Percentiles rank a stretch among this genome's conserved stretches.
These are phyloP conservation scores for Kryptopterus vitreolus DNA, from an alignment of 2,797 vertebrate species.

Conservation along the genomic window DNA sequence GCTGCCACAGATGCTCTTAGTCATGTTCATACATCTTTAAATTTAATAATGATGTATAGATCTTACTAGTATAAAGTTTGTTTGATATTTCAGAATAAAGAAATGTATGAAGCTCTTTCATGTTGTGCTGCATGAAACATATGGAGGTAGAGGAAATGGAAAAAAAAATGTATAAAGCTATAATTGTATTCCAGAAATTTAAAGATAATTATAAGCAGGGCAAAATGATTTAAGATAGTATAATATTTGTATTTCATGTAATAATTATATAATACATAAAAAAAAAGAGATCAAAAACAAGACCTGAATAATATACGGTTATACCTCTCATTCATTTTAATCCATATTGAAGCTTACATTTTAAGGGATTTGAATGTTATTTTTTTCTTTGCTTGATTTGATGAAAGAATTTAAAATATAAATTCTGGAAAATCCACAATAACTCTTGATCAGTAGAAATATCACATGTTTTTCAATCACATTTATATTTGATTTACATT, in stretches of 20 bases:
- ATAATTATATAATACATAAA: background rate
- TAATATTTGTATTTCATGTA: background rate
- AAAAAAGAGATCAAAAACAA: background rate
- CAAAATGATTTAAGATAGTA: background rate
- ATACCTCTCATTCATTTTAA: background rate
- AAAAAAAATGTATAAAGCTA: background rate
- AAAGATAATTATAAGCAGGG: background rate
- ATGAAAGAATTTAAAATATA: background rate
- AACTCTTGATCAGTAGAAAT: background rate
- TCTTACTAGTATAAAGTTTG: slow-evolving; percentile 8
- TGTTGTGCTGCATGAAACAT: background rate
- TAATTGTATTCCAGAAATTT: background rate
- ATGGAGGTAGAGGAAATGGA: background rate
- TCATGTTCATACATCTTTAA: background rate
- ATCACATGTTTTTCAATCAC: background rate
- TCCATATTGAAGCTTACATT: background rate
- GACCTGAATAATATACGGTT: background rate
- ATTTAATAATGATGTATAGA: slow-evolving; percentile 11
- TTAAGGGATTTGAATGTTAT: background rate
- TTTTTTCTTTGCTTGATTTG: background rate
- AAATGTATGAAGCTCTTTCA: background rate
- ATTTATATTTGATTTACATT: background rate
- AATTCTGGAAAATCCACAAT: background rate
- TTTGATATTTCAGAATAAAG: slow-evolving; percentile 17
- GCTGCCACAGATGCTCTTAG: background rate